phyloP scores from a whole-genome alignment of 2,797 vertebrate genomes.

The Sebastes nivosus region DNA sequence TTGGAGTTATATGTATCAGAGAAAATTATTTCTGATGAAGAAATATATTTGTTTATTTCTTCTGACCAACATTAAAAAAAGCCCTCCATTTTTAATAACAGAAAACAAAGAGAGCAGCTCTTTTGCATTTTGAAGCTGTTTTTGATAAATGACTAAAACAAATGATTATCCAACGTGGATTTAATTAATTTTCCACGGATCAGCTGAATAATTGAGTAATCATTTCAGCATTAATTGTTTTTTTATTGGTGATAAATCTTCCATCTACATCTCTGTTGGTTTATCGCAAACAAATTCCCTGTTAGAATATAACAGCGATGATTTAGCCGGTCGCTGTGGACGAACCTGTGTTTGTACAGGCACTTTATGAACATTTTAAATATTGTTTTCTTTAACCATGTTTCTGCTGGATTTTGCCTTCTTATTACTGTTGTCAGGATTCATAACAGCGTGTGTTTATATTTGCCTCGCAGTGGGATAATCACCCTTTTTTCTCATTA shows the following conservation, averaged over 20 bases:
- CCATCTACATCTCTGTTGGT: constrained; percentile 5
- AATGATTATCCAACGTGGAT: constrained; percentile 42
- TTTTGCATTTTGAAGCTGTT: constrained; percentile 6
- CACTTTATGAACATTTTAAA: not conserved
- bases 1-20: not conserved
- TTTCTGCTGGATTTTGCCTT: constrained; percentile 15
- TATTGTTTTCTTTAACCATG: not conserved
- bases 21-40: not conserved
- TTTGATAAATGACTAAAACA: constrained; percentile 50
- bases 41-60: not conserved
- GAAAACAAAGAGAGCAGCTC: not conserved
- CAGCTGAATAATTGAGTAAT: constrained; percentile 48
- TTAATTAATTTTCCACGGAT: constrained; percentile 52
- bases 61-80: not conserved
- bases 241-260: constrained; percentile 51
- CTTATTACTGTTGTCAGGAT: constrained; percentile 37
- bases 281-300: not conserved
- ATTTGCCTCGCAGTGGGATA: constrained; percentile 68
- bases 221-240: constrained; percentile 59
- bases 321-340: not conserved
- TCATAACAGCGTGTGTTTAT: constrained; percentile 65
- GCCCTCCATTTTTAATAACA: not conserved
- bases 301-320: not conserved
- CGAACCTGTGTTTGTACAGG: not conserved
- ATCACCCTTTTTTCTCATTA: constrained; percentile 81